Base-by-base conservation (phyloP, 2,797 vertebrate species). In the Sebastes steindachneri region DNA sequence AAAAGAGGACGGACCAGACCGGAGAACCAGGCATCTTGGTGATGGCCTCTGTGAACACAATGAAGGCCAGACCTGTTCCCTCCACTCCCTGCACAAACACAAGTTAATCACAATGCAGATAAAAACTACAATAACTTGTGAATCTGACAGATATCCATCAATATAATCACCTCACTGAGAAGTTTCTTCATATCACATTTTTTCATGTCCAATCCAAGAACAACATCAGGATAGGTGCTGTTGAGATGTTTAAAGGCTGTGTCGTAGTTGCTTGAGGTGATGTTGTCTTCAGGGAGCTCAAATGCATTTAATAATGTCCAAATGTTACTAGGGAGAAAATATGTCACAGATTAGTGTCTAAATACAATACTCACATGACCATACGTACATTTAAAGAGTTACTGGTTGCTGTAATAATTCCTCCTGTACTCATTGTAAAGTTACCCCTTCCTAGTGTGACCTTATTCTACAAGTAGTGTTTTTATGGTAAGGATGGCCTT, bases 1-100 rank as follows among this genome's bases (percentile, higher is more conserved):
- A 99, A 90, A 99, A 99, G 7, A 99, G 96, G 5, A 99, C 94
- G 0, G 98, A 96, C 98, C 98, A 99, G 14, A 93, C 37, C 0
- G 97, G 97, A 3, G 98, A 95, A 65, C 96, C 58, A 0, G 98
- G 98, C 98, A 99, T 98, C 95, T 97, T 98, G 80, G 96, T 98
- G 87, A 99, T 99, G 85, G 98, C 98, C 86, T 99, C 98, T 0
- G 98, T 99, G 92, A 99, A 99, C 77, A 98, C 96, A 53, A 99
- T 99, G 88, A 99, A 99, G 67, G 97, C 98, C 82, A 99, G 86
- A 62, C 98, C 98, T 0, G 97, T 98, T 90, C 98, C 98, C 93
- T 99, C 97, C 69, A 97, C 97, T 28, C 98, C 98, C 98, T 99
- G 92, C 4, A 54, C 10, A 83, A 69, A 21, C 1, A 11, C n/a